Evolutionary conservation across 1,140 invertebrate species (phyloP).

Genomic region (fruit fly (Drosophila melanogaster)): Release_6_plus_ISO1_MT NT_033777.3:18967501-18968000

Average conservation of each 20-base stretch:
- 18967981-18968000: background rate
- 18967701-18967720: background rate
- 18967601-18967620: background rate
- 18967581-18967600: slow-evolving; percentile 15
- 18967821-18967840: background rate
- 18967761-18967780: background rate
- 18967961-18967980: background rate
- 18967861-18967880: too few relatives aligned
- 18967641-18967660: background rate
- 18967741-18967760: background rate
- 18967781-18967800: background rate
- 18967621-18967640: too few relatives aligned
- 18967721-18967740: background rate
- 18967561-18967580: slow-evolving; percentile 14
- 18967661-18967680: too few relatives aligned
- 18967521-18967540: slow-evolving; percentile 33
- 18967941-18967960: slow-evolving; percentile 46
- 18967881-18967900: slow-evolving; percentile 30
- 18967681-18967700: background rate
- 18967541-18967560: slow-evolving; percentile 33
- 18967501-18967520: slow-evolving; percentile 52
- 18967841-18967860: slow-evolving; percentile 1
- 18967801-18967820: background rate
- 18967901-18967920: slow-evolving; percentile 4
- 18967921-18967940: slow-evolving; percentile 20